Base-by-base conservation (phyloP, 1,140 invertebrate genomes). In the Diachasma alloeum region DNA sequence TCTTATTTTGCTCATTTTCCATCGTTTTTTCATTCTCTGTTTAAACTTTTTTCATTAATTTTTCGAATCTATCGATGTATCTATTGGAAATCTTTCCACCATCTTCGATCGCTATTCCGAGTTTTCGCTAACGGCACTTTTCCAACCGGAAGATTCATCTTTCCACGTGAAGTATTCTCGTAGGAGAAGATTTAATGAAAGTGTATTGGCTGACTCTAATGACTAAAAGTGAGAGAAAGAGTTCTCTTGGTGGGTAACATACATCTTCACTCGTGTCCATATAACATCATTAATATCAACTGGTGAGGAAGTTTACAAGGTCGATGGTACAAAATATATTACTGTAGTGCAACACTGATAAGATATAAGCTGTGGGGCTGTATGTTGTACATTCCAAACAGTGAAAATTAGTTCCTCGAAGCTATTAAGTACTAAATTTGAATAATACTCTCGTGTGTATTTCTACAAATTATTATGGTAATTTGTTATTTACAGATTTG, bases 401-500 rank as follows among this genome's bases (percentile, higher is more conserved):
- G 24, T 26, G 59, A 26, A 63, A 63, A 63, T 63, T 63, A 63
- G 59, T 63, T 63, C 19, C 59, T 5, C 19, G 9, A 63, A 26
- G 24, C 59, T 31, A 63, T 63, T 63, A 63, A 31, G 59, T 24
- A 8, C 19, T 63, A 26, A 63, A 63, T 63, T 63, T 31, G 19
- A 63, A 26, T 63, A 48, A 70, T 72, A 6, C 17, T 44, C 42
- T 17, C 17, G 3, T 72, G 22, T 24, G 19, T 26, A 24, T 24
- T 24, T 42, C 17, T 70, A 3, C 26, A 68, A n/a, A 24, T 48
- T 9, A 75, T 44, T 67, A 68, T 26, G 31, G 19, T 48, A 17
- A 63, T 71, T 59, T 46, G n/a, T 56, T 69, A 46, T 53, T 68
- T 44, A 46, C 82, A 94, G 93, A 92, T 96, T 76, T 97, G 96